phyloP scores from a whole-genome alignment of 2,797 vertebrate species.

The Spondyliosoma cantharus region DNA sequence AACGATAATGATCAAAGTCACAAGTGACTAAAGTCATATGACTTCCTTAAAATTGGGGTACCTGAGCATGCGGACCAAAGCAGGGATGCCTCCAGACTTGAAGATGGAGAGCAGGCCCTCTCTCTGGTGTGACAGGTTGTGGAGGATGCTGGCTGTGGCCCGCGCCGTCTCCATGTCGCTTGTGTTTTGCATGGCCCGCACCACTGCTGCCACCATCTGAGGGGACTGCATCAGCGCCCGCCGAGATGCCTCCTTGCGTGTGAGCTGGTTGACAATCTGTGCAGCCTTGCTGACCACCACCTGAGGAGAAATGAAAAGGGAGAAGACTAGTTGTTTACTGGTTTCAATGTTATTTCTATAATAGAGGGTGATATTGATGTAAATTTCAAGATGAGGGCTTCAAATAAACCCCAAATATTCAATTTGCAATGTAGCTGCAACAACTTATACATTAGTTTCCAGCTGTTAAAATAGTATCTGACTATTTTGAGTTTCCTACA shows the following conservation, averaged over 20 bases:
- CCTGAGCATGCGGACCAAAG: constrained; percentile 98
- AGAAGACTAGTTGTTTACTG: not conserved
- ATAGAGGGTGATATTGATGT: too few relatives aligned
- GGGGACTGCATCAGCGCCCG: constrained; percentile 95
- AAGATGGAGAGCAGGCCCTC: constrained; percentile 98
- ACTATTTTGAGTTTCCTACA: too few relatives aligned
- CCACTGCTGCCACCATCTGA: constrained; percentile 95
- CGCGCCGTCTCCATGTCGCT: constrained; percentile 95
- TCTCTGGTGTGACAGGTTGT: constrained; percentile 97
- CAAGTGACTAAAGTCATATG: not conserved
- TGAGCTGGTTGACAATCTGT: constrained; percentile 98
- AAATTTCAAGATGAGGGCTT: not conserved
- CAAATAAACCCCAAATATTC: not conserved
- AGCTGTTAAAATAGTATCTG: too few relatives aligned
- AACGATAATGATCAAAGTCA: not conserved
- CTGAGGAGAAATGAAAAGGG: constrained; percentile 66
- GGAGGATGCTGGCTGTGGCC: constrained; percentile 97
- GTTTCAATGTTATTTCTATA: too few relatives aligned
- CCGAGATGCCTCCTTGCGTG: constrained; percentile 94
- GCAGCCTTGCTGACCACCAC: constrained; percentile 96
- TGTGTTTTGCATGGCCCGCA: constrained; percentile 97
- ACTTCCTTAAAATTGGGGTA: constrained; percentile 53
- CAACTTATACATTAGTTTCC: too few relatives aligned
- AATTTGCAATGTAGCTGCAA: not conserved
- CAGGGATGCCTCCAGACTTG: constrained; percentile 97